Evolutionary conservation across 2,888 invertebrate species (phyloP), one percentile per base, ranked within the genome.

Genomic region (Heliconius erato): DNA sequence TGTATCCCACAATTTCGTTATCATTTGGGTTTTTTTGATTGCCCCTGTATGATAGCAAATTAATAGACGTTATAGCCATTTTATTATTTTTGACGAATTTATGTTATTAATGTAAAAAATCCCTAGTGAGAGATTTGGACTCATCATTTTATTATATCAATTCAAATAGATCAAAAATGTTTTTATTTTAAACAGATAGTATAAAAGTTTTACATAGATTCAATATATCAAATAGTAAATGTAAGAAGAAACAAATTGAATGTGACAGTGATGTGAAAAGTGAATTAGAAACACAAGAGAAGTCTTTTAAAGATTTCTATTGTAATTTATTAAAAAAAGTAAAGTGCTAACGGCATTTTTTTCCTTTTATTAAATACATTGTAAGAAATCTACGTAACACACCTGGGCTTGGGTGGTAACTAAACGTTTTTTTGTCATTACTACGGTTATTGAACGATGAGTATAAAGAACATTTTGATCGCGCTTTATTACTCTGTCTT

Each of bases 201-300:
- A 54, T 54, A 54, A 54, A 54, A 54, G 2, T 19, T 54, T 54
- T 54, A 54, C 19, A 54, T 54, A 54, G 7, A 54, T 35, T 44
- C 44, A 40, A 71, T 44, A 71, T 12, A 9, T 12, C 28, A 28
- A 74, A 74, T 23, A 74, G 74, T 74, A 74, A 49, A 28, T 32
- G 28, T 23, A 54, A 74, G 12, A 32, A 28, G 74, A 74, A 49
- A 74, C 32, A 74, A 59, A 54, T 74, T 54, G 14, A 59, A 35
- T 35, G 74, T 76, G 74, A 35, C 54, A 76, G 35, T 4, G 59
- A 76, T 23, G 59, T 32, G 12, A 59, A 76, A 76, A 76, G 59
- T 35, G 23, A 59, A 63, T 76, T 76, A 35, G 59, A 76, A 63
- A 32, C 59, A 76, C 59, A 76, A 54, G 74, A 59, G 2, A 76